A percentile compares a stretch with the other conserved stretches of the same genome.
Evolutionary conservation across 1,140 invertebrate genomes (phyloP).

Genomic region (Scaptodrosophila lebanonensis): DNA sequence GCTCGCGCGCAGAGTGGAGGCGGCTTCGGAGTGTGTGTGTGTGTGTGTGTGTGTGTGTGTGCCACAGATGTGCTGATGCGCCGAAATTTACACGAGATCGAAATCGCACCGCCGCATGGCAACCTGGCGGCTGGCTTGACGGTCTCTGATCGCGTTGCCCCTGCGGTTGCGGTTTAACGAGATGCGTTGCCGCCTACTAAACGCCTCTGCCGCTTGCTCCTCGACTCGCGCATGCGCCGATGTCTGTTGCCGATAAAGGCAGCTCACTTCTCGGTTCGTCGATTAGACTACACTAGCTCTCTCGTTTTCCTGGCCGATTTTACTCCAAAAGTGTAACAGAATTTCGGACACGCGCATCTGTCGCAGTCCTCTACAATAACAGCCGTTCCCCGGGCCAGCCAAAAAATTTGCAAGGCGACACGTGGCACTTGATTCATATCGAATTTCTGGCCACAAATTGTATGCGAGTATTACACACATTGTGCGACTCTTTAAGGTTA

Average conservation of each 20-base stretch:
- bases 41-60: too few relatives aligned
- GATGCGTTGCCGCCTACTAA: slow-evolving; percentile 58
- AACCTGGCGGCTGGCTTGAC: slow-evolving; percentile 20
- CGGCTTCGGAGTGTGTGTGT: neutral
- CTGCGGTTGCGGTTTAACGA: slow-evolving; percentile 72
- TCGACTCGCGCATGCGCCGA: slow-evolving; percentile 13
- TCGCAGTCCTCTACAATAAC: slow-evolving; percentile 42
- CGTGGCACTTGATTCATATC: slow-evolving; percentile 74
- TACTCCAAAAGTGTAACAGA: slow-evolving; percentile 66
- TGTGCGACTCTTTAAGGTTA: slow-evolving; percentile 57
- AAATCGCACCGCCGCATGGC: slow-evolving; percentile 26
- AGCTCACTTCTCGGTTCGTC: slow-evolving; percentile 36
- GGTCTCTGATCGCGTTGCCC: neutral
- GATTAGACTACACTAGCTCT: too few relatives aligned
- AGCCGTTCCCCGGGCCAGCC: slow-evolving; percentile 30
- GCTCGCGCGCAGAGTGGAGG: slow-evolving; percentile 13
- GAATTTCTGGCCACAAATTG: slow-evolving; percentile 63
- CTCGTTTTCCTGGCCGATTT: slow-evolving; percentile 37
- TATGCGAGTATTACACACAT: slow-evolving; percentile 36
- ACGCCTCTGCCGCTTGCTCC: neutral
- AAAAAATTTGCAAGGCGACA: slow-evolving; percentile 54
- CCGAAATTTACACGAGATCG: slow-evolving; percentile 26
- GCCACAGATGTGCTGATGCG: slow-evolving; percentile 67
- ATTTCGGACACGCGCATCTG: slow-evolving; percentile 68
- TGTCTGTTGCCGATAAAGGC: slow-evolving; percentile 52